Percentiles rank a stretch among this genome's conserved stretches.
Evolutionary conservation across 2,888 invertebrate species (phyloP).

Genomic region (Dryobotodes eremita): DNA sequence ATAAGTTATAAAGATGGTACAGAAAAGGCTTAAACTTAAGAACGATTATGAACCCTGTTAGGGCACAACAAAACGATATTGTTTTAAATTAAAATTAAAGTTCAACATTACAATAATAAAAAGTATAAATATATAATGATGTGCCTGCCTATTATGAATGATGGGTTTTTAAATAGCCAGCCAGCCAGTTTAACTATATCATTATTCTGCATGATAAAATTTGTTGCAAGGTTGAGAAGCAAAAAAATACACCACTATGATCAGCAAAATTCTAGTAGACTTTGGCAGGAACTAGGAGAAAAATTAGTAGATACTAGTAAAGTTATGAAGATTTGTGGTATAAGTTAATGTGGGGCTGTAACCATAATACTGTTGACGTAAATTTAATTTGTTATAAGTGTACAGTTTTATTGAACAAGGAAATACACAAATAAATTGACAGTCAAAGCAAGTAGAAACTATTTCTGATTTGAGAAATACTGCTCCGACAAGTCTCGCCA

Average conservation of each 20-base stretch:
- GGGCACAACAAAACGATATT: neutral
- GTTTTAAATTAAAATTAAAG: neutral
- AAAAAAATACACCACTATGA: neutral
- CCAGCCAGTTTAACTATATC: neutral
- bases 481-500: neutral
- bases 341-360: neutral
- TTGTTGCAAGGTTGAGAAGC: no score
- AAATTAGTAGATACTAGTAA: neutral
- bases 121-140: neutral
- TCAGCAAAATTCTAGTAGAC: neutral
- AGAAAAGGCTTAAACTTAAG: neutral
- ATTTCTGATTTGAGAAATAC: neutral
- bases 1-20: no score
- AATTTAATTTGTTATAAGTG: neutral
- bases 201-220: neutral
- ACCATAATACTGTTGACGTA: neutral
- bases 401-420: slow-evolving; percentile 15
- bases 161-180: neutral
- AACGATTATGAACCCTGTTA: neutral
- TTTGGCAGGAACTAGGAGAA: neutral
- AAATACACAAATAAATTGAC: slow-evolving; percentile 25
- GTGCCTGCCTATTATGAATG: neutral
- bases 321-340: neutral
- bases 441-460: neutral
- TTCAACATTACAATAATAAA: neutral